These are phyloP conservation scores for Microplitis mediator DNA, from an alignment of 1,140 invertebrate species.

Conservation along the genomic window DNA sequence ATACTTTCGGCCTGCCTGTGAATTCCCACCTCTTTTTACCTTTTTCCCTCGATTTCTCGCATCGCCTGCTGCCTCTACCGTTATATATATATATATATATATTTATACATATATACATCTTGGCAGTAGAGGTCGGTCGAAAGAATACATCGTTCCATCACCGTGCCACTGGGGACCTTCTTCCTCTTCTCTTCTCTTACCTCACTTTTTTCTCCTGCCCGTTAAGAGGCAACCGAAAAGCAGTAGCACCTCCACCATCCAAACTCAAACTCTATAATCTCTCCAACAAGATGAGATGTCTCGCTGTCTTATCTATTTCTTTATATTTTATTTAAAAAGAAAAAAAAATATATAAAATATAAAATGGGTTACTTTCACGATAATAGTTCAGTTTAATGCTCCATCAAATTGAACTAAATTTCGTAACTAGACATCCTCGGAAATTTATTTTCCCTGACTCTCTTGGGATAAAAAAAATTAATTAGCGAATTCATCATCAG, in stretches of 20 bases:
- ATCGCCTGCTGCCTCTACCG: not conserved
- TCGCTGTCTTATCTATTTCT: not conserved
- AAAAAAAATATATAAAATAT: not conserved
- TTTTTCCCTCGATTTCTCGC: constrained; percentile 13
- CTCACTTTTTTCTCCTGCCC: not conserved
- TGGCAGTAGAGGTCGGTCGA: not conserved
- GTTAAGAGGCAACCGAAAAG: not conserved
- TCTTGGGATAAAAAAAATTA: not conserved
- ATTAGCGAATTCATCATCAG: not conserved
- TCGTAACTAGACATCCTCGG: too few relatives aligned
- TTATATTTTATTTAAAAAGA: not conserved
- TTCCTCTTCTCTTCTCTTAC: not conserved
- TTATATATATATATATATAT: too few relatives aligned
- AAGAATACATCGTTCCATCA: constrained; percentile 32
- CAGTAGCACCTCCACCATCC: not conserved
- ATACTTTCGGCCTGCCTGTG: not conserved
- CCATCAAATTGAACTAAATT: too few relatives aligned
- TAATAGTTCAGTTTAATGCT: too few relatives aligned
- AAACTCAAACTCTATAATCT: too few relatives aligned
- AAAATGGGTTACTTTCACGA: not conserved
- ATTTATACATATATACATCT: not conserved
- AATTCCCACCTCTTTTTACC: not conserved
- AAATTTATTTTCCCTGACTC: not conserved
- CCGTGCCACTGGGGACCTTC: constrained; percentile 10
- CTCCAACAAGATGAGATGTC: constrained; percentile 8